These are phyloP conservation scores for Sitta europaea DNA, from an alignment of 2,113 vertebrate genomes.

Conservation along the genomic window DNA sequence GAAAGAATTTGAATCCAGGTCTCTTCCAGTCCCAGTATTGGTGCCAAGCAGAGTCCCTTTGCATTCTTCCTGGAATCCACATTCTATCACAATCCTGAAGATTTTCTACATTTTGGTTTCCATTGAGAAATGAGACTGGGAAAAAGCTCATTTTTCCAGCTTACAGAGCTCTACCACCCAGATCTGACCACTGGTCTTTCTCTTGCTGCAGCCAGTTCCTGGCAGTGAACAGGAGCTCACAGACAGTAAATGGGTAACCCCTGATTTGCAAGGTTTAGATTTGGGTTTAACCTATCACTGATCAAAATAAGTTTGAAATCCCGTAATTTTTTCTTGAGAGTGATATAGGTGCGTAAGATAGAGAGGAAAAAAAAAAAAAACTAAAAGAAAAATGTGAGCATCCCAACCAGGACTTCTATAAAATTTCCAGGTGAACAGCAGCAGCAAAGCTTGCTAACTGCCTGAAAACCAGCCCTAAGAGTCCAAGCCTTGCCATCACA, in stretches of 20 bases:
- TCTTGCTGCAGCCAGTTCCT: background rate
- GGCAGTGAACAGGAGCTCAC: fast-evolving
- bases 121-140: background rate
- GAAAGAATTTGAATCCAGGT: background rate
- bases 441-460: background rate
- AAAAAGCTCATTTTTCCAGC: background rate
- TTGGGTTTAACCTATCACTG: background rate
- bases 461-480: background rate
- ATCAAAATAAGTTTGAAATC: background rate
- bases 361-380: background rate
- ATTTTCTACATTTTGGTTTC: fast-evolving
- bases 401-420: background rate
- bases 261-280: background rate
- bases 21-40: background rate
- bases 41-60: background rate
- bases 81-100: background rate
- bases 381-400: fast-evolving
- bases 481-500: background rate
- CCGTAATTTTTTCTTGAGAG: background rate
- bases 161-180: background rate
- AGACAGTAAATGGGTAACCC: background rate
- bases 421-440: background rate
- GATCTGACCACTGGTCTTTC: background rate
- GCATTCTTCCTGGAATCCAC: background rate
- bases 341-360: background rate